Conservation (phyloP, 1,140 invertebrate genomes). For the Aphaenogaster floridana region DNA sequence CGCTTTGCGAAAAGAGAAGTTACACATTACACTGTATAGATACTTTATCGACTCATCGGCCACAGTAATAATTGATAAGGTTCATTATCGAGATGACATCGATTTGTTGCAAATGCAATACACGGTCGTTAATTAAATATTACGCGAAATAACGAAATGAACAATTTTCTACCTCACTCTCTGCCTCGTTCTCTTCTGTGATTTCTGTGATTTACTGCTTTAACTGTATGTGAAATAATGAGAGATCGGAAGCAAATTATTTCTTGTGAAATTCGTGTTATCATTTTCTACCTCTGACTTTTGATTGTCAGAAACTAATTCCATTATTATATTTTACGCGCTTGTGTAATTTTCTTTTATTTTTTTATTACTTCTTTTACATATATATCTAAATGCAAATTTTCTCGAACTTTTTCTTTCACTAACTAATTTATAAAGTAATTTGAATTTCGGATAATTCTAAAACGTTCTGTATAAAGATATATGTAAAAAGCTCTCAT, state of each 20-base stretch:
- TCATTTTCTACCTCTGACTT: conserved; percentile 12
- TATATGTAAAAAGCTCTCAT: neutral
- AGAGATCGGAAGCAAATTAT: conserved; percentile 22
- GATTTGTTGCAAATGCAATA: conserved; percentile 62
- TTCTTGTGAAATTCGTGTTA: neutral
- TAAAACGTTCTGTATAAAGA: neutral
- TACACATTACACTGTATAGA: conserved; percentile 11
- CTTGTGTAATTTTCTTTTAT: neutral
- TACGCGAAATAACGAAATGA: conserved; percentile 44
- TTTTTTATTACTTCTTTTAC: neutral
- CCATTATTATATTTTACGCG: neutral
- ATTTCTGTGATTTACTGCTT: conserved; percentile 45
- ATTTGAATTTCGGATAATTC: neutral
- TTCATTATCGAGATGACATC: conserved; percentile 64
- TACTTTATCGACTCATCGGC: conserved; percentile 64
- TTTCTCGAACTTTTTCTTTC: neutral
- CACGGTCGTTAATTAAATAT: conserved; percentile 59
- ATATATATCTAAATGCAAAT: neutral
- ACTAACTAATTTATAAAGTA: neutral
- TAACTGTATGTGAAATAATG: neutral
- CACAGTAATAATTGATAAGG: conserved; percentile 52
- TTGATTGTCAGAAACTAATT: conserved; percentile 14
- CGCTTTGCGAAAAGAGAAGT: conserved; percentile 33
- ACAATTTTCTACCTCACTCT: conserved; percentile 41
- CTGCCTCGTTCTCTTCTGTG: conserved; percentile 26